Evolutionary conservation across 2,888 invertebrate species (phyloP).

Genomic region (Apotomis betuletana): DNA sequence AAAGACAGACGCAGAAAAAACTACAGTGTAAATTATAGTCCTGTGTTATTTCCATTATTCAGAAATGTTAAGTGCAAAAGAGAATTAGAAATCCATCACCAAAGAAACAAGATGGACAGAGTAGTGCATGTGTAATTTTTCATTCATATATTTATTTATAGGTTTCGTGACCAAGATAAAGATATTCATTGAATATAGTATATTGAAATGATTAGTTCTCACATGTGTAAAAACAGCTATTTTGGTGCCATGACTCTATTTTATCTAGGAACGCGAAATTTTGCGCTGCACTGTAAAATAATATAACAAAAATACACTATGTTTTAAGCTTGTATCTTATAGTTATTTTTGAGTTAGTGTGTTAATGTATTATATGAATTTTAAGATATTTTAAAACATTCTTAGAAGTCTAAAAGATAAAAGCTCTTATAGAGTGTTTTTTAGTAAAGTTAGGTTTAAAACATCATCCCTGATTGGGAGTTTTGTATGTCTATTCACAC

Average conservation of each 20-base stretch:
- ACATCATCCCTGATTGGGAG: not conserved
- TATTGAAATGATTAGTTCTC: slow-evolving; percentile 37
- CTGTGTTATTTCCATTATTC: not conserved
- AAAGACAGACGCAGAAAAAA: too few species aligned
- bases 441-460: slow-evolving; percentile 7
- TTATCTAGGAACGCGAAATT: too few species aligned
- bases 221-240: slow-evolving; percentile 21
- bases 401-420: not conserved
- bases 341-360: not conserved
- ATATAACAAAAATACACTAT: not conserved
- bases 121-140: not conserved
- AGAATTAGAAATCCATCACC: slow-evolving; percentile 40
- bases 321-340: not conserved
- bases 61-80: not conserved
- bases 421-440: not conserved
- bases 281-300: too few species aligned
- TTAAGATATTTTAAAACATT: not conserved
- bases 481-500: slow-evolving; percentile 9
- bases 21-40: not conserved
- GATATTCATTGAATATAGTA: not conserved
- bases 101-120: slow-evolving; percentile 16
- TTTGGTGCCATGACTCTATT: not conserved
- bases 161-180: not conserved
- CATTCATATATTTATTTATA: slow-evolving; percentile 1
- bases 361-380: slow-evolving; percentile 3